Conservation (phyloP, 2,797 vertebrate genomes). For the Chrosomus eos region DNA sequence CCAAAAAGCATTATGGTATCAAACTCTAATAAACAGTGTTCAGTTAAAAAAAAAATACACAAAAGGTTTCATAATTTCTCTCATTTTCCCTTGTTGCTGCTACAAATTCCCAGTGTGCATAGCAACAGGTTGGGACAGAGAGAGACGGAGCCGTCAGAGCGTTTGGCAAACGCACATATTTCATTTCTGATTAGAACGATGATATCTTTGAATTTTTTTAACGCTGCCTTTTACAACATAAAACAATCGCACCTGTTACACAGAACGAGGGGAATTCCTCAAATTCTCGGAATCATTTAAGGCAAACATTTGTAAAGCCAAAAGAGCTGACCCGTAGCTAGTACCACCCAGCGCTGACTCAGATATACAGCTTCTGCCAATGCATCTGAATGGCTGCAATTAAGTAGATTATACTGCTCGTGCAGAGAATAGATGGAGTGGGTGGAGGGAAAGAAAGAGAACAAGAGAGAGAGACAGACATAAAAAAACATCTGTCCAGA, state of each 20-base stretch:
- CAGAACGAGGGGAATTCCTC: constrained; percentile 25
- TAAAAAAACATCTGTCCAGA: constrained; percentile 29
- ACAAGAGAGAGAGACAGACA: constrained; percentile 31
- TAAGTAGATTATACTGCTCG: constrained; percentile 62
- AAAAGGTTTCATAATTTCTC: background rate
- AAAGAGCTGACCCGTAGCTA: constrained; percentile 36
- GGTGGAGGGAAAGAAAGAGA: constrained; percentile 31
- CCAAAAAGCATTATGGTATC: background rate
- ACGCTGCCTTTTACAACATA: background rate
- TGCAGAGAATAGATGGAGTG: constrained; percentile 44
- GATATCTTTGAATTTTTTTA: background rate
- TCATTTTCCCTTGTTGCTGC: background rate
- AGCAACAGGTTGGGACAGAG: constrained; percentile 65
- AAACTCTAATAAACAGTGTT: background rate
- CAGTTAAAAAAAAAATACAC: background rate
- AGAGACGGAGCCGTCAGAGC: background rate
- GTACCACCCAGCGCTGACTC: constrained; percentile 59
- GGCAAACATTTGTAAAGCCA: constrained; percentile 16
- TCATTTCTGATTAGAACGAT: constrained; percentile 6
- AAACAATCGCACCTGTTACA: constrained; percentile 31
- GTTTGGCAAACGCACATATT: background rate
- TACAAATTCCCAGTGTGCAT: constrained; percentile 39
- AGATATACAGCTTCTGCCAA: constrained; percentile 51
- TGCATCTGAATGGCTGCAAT: constrained; percentile 57
- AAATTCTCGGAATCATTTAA: constrained; percentile 33